phyloP scores from a whole-genome alignment of 2,113 vertebrate genomes.

The Anolis sagrei region DNA sequence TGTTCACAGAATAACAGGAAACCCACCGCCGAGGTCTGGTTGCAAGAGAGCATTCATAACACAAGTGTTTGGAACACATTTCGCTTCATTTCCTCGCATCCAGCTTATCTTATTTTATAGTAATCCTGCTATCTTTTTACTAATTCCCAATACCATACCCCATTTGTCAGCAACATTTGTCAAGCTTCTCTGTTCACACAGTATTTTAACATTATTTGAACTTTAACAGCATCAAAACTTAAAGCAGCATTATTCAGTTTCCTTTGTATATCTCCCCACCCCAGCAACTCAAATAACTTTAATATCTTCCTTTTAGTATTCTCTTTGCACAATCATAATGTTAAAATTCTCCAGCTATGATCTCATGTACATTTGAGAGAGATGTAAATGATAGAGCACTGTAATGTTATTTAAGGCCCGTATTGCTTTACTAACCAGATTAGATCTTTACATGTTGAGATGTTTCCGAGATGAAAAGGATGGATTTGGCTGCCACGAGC shows the following conservation, averaged over 20 bases:
- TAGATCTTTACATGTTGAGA: not conserved
- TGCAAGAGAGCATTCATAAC: not conserved
- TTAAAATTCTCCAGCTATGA: constrained; percentile 20
- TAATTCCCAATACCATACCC: constrained; percentile 35
- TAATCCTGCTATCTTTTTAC: constrained; percentile 36
- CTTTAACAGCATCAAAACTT: constrained; percentile 46
- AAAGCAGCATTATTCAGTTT: constrained; percentile 37
- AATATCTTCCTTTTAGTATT: constrained; percentile 37
- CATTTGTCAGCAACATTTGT: constrained; percentile 49
- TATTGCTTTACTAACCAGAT: constrained; percentile 26
- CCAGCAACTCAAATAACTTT: constrained; percentile 18
- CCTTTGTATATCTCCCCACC: not conserved
- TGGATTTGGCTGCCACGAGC: constrained; percentile 14
- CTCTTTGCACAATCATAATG: constrained; percentile 9
- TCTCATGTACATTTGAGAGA: constrained; percentile 18
- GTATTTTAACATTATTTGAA: constrained; percentile 53
- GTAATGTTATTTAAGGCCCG: constrained; percentile 14
- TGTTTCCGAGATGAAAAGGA: not conserved
- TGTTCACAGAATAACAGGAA: not conserved
- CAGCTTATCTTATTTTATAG: constrained; percentile 15
- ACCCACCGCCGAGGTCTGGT: not conserved
- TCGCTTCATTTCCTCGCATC: constrained; percentile 16
- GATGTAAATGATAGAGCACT: not conserved
- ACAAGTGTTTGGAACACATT: not conserved
- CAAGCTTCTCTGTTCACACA: constrained; percentile 28